A percentile compares a stretch with the other conserved stretches of the same genome.
Evolutionary conservation across 2,888 invertebrate species (phyloP).

Genomic region (Orthonevra nobilis): DNA sequence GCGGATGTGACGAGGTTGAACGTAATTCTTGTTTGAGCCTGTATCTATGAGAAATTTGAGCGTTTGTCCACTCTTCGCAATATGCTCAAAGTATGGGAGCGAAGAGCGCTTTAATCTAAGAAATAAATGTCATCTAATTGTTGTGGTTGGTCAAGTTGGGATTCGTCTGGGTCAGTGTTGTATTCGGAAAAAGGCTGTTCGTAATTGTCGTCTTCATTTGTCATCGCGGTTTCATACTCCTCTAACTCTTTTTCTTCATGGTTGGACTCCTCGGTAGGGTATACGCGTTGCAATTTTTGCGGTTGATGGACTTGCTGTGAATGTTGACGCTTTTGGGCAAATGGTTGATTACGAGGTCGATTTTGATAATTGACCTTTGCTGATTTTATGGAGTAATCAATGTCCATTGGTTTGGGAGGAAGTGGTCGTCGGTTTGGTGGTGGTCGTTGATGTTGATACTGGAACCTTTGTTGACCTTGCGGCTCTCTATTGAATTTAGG

Average conservation of each 20-base stretch:
- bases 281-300: conserved; percentile 26
- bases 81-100: conserved; percentile 27
- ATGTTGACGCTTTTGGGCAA: conserved; percentile 28
- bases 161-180: conserved; percentile 2
- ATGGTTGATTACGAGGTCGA: background rate
- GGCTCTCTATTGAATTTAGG: conserved; percentile 10
- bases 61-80: conserved; percentile 8
- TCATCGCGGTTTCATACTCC: conserved; percentile 13
- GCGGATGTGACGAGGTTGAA: conserved; percentile 22
- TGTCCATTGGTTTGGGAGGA: conserved; percentile 31
- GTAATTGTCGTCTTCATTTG: conserved; percentile 10
- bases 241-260: conserved; percentile 6
- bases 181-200: conserved; percentile 14
- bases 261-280: conserved; percentile 24
- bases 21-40: conserved; percentile 19
- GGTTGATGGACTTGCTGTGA: conserved; percentile 25
- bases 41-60: conserved; percentile 32
- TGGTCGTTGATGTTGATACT: conserved; percentile 11
- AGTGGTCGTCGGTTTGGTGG: conserved; percentile 28
- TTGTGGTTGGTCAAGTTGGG: conserved; percentile 13
- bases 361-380: conserved; percentile 13
- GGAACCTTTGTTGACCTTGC: background rate
- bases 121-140: conserved; percentile 36
- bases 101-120: conserved; percentile 39
- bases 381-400: conserved; percentile 3